Base-by-base conservation (phyloP, 2,888 invertebrate genomes). In the Morpho deidamia region DNA sequence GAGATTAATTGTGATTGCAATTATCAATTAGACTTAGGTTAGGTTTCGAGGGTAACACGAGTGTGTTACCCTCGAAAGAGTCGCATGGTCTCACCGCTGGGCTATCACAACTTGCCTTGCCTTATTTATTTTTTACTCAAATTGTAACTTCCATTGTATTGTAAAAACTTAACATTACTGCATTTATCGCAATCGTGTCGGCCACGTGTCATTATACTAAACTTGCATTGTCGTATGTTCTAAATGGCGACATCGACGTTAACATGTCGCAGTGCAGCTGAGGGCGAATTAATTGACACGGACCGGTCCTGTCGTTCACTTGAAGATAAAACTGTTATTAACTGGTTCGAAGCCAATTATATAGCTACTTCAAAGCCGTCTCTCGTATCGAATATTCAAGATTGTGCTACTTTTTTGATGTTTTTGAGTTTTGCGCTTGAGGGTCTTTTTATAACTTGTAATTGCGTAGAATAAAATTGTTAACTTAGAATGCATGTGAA, bases 311-410 rank as follows among this genome's bases (percentile, higher is more conserved):
- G 49, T 55, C 51, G 46, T 52, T 58, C 49, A 49, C 49, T 52
- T 52, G 58, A 63, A 65, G 66, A 68, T 70, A 71, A 65, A 73
- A 72, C 68, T 70, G 68, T 71, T 74, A 74, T 72, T 78, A 75
- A 53, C 57, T 59, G 64, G 66, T 68, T 60, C 50, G 46, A 43
- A 49, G 46, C 56, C 60, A 57, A 64, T 65, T 64, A 60, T 60
- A 56, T 56, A 58, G 55, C 59, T 49, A 46, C 54, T 44, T 49
- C 48, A 52, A 59, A 61, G 55, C 46, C 38, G 44, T 45, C 50
- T 38, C 49, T 49, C 45, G 41, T 54, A 34, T 40, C 8, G 35
- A 51, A 49, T 54, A 34, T 45, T 52, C 41, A 34, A 53, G 37
- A 56, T 52, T 46, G 42, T 49, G 45, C 44, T 49, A 54, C 48